Percentiles rank a stretch among this genome's conserved stretches.
Evolutionary conservation across 2,888 invertebrate species (phyloP).

Genomic region (Odontothrips loti): DNA sequence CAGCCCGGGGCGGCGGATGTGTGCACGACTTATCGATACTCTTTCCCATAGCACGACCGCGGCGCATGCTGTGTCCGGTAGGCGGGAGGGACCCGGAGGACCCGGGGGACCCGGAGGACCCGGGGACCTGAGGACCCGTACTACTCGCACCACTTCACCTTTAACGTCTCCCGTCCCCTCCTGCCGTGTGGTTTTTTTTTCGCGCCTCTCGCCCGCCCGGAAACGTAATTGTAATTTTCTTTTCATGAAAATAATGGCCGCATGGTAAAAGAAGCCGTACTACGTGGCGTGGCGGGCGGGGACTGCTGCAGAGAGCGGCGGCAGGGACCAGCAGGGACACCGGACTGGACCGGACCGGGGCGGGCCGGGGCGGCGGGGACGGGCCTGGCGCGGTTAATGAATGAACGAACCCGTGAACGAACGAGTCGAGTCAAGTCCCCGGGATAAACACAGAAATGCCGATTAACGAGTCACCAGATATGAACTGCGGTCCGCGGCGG

Average conservation of each 20-base stretch:
- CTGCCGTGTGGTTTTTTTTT: too few relatives aligned
- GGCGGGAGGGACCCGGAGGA: not conserved
- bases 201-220: too few relatives aligned
- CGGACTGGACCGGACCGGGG: too few relatives aligned
- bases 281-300: too few relatives aligned
- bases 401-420: not conserved
- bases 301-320: too few relatives aligned
- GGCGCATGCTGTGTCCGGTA: not conserved
- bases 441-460: not conserved
- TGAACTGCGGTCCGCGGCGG: too few relatives aligned
- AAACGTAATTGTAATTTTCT: not conserved
- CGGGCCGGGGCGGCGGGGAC: too few relatives aligned
- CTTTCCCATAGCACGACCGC: too few relatives aligned
- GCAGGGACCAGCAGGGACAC: too few relatives aligned
- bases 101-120: not conserved
- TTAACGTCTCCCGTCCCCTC: too few relatives aligned
- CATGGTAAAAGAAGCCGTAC: too few relatives aligned
- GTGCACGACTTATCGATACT: not conserved
- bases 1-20: not conserved
- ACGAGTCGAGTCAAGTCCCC: not conserved
- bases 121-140: not conserved
- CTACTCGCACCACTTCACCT: too few relatives aligned
- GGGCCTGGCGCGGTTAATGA: not conserved
- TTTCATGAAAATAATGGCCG: not conserved
- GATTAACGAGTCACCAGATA: not conserved